Percentiles rank a stretch among this genome's conserved stretches.
phyloP scores from a whole-genome alignment of 2,888 invertebrate species.

The Ryuthela nishihirai region DNA sequence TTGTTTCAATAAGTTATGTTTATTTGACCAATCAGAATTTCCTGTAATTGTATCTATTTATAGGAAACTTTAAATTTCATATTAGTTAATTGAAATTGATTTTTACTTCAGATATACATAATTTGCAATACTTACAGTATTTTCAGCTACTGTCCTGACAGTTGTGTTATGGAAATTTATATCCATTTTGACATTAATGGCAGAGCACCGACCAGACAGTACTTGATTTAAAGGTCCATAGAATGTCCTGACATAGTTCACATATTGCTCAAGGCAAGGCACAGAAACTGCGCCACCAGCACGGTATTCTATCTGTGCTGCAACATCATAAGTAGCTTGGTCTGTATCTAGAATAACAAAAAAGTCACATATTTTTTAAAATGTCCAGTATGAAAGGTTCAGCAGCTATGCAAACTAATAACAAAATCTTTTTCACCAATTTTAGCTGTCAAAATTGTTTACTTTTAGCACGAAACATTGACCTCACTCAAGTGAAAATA shows the following conservation, averaged over 20 bases:
- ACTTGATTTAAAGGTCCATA: constrained; percentile 73
- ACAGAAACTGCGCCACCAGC: constrained; percentile 85
- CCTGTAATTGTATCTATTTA: no score
- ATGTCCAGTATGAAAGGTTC: no score
- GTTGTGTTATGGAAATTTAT: constrained; percentile 81
- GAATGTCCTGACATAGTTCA: constrained; percentile 55
- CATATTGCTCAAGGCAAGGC: constrained; percentile 78
- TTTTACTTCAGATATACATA: background rate
- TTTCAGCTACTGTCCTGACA: constrained; percentile 47
- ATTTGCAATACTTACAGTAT: constrained; percentile 42
- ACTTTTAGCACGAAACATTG: no score
- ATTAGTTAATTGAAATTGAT: background rate
- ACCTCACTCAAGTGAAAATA: no score
- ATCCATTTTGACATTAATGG: constrained; percentile 90
- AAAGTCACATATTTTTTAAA: background rate
- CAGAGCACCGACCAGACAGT: constrained; percentile 86
- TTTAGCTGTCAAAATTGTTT: no score
- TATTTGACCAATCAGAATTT: no score
- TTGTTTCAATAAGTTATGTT: no score
- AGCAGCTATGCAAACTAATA: no score
- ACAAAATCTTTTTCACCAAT: no score
- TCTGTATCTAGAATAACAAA: constrained; percentile 65
- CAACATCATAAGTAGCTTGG: constrained; percentile 87
- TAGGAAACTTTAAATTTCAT: no score
- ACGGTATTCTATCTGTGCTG: constrained; percentile 77